A percentile compares a stretch with the other conserved stretches of the same genome.
Conservation (phyloP, 2,797 vertebrate species). For the Synaphobranchus kaupii region DNA sequence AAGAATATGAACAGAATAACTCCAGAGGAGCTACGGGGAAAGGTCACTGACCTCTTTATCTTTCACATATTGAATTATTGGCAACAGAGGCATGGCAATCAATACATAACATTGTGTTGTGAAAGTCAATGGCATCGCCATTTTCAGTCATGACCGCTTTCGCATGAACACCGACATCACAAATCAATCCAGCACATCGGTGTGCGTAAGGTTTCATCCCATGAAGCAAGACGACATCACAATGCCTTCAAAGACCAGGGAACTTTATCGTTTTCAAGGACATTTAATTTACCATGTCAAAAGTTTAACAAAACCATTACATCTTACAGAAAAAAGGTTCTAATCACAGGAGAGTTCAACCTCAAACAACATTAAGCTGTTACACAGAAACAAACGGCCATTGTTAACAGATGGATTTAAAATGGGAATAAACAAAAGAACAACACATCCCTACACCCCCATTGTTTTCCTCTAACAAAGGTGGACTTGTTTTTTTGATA, state of each 20-base stretch:
- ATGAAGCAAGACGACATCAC: not conserved
- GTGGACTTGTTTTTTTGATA: not conserved
- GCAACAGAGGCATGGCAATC: not conserved
- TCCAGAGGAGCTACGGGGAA: not conserved
- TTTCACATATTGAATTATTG: not conserved
- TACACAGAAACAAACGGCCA: not conserved
- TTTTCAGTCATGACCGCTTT: not conserved
- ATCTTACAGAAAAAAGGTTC: constrained; percentile 20
- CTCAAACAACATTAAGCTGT: not conserved
- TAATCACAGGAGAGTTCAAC: not conserved
- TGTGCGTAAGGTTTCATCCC: not conserved
- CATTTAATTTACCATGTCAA: constrained; percentile 31
- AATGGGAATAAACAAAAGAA: not conserved
- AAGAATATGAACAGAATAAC: not conserved
- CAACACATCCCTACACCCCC: not conserved
- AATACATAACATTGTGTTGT: not conserved
- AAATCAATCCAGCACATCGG: not conserved
- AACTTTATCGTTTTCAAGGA: not conserved
- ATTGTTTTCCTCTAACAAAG: not conserved
- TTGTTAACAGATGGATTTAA: not conserved
- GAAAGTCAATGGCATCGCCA: not conserved
- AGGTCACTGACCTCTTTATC: not conserved
- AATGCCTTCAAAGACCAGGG: not conserved
- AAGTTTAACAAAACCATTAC: constrained; percentile 22
- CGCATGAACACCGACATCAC: not conserved